Percentiles rank a stretch among this genome's conserved stretches.
Evolutionary conservation across 2,888 invertebrate genomes (phyloP).

Genomic region (Agrotis exclamationis): DNA sequence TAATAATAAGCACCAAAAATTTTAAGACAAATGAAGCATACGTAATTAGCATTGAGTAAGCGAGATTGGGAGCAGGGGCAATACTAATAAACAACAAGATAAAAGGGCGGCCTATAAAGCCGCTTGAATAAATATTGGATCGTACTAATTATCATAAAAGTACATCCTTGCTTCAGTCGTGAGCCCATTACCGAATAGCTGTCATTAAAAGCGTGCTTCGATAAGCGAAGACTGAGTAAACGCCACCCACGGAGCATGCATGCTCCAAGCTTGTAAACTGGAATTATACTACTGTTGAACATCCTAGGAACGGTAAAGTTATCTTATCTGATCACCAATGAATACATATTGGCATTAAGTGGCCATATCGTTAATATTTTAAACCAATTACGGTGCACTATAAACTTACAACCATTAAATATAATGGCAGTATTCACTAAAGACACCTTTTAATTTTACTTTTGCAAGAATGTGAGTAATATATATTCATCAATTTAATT

Average conservation of each 20-base stretch:
- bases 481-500: conserved; percentile 37
- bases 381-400: conserved; percentile 62
- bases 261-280: conserved; percentile 77
- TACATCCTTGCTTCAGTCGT: conserved; percentile 81
- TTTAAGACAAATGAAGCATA: conserved; percentile 73
- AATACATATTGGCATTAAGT: conserved; percentile 80
- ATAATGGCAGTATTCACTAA: conserved; percentile 40
- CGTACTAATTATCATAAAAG: conserved; percentile 89
- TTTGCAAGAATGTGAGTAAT: conserved; percentile 38
- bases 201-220: conserved; percentile 83
- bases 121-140: conserved; percentile 87
- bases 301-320: conserved; percentile 75
- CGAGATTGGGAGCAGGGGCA: conserved; percentile 79
- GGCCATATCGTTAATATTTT: conserved; percentile 75
- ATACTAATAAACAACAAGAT: conserved; percentile 86
- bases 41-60: conserved; percentile 79
- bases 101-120: conserved; percentile 83
- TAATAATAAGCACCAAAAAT: conserved; percentile 66
- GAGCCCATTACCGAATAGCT: conserved; percentile 87
- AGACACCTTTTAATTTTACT: conserved; percentile 47
- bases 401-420: conserved; percentile 56
- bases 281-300: conserved; percentile 78
- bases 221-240: conserved; percentile 77
- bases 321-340: conserved; percentile 79
- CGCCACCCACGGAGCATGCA: conserved; percentile 83